Evolutionary conservation across 2,113 vertebrate species (phyloP).

Genomic region (Sturnira hondurensis): DNA sequence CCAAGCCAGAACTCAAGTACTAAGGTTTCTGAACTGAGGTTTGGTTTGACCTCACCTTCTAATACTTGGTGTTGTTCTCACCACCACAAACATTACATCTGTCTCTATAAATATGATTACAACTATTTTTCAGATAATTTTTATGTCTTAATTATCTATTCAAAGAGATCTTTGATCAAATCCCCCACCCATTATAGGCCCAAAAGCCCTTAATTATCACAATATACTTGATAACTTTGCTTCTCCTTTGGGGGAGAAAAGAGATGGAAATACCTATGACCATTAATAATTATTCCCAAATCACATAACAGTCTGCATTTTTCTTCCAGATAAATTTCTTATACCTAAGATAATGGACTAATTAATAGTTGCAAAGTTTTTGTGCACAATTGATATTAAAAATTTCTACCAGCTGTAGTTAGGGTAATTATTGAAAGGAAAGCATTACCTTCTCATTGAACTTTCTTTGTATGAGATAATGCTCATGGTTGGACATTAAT

Average conservation of each 20-base stretch:
- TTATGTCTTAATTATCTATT: neutral
- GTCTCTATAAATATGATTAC: neutral
- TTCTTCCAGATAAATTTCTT: neutral
- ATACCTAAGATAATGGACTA: neutral
- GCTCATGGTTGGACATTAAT: neutral
- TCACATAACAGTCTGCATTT: neutral
- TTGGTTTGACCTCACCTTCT: neutral
- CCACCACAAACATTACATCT: neutral
- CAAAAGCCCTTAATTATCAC: neutral
- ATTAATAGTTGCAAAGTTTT: neutral
- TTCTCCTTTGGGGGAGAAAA: neutral
- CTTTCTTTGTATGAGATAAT: neutral
- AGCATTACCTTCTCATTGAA: neutral
- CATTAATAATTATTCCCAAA: neutral
- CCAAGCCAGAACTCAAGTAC: neutral
- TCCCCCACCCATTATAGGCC: neutral
- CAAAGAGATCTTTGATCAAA: neutral
- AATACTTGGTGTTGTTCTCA: neutral
- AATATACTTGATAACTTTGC: neutral
- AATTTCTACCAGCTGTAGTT: neutral
- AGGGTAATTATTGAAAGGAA: neutral
- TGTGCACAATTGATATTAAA: neutral
- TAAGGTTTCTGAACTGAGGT: neutral
- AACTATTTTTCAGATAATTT: constrained; percentile 26
- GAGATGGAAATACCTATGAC: neutral